Base-by-base conservation (phyloP, 1,140 invertebrate genomes). In the Drosophila baimaii region DNA sequence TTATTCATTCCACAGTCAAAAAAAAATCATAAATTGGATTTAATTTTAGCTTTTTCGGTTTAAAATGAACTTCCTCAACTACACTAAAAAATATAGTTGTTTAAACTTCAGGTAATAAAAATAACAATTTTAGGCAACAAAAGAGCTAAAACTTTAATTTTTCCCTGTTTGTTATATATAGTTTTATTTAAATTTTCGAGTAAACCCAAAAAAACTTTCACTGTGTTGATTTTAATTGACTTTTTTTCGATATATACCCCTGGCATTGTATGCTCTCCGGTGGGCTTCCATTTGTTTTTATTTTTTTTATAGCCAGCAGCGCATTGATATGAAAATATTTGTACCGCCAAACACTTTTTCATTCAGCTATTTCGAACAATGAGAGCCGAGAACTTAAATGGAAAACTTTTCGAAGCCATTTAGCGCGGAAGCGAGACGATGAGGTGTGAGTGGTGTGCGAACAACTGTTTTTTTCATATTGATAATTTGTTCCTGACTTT, bases 401-500 rank as follows among this genome's bases (percentile, higher is more conserved):
- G 66, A 58, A 71, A 71, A 71, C 43, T 71, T 58, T 49, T 31
- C 27, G 65, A 44, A 57, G 27, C 51, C 65, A 70, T 71, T 71
- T 71, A 71, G 37, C 66, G 23, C 51, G 15, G 2, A 9, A 2
- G 17, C 19, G 43, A 44, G 7, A 12, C 31, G 10, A 1, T n/a
- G 33, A 39, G 41, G 29, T 69, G 21, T 63, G 69, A 46, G 64
- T 44, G 69, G 64, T 44, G 69, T 76, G 56, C 58, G 65, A 63
- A 44, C 64, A 56, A 63, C 65, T 83, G 61, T 58, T 54, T 61
- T 63, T 77, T 73, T 29, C 17, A 54, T n/a, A 35, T 54, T 54
- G 29, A 23, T 23, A 21, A 35, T 0, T 21, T 35, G 21, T 54
- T 35, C 2, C 75, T 49, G 56, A 9, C n/a, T 17, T 58, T 62